Conservation (phyloP, 2,113 vertebrate genomes). For the Vulpes vulpes region DNA sequence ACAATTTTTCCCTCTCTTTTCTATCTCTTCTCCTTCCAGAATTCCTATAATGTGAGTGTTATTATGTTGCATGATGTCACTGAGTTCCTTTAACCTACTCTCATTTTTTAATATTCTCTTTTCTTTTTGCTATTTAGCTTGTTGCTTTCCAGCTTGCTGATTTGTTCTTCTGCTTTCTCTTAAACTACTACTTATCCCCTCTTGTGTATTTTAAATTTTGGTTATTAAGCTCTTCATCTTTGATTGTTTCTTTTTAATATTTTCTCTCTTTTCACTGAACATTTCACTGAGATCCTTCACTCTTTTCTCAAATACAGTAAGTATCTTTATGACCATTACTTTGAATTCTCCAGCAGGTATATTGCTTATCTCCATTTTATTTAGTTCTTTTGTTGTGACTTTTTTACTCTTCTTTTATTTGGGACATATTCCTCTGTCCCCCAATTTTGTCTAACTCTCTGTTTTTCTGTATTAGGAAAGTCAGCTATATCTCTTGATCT, state of each 20-base stretch:
- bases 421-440: background rate
- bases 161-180: too few relatives aligned
- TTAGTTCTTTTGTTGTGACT: background rate
- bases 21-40: too few relatives aligned
- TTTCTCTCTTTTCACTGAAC: background rate
- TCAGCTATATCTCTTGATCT: background rate
- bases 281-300: background rate
- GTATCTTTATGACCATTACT: background rate
- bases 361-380: background rate
- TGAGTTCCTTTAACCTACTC: too few relatives aligned
- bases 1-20: too few relatives aligned
- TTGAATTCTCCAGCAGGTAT: background rate
- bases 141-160: too few relatives aligned
- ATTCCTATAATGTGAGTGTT: too few relatives aligned
- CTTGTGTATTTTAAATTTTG: background rate
- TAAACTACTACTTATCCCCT: too few relatives aligned
- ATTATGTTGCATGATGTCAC: too few relatives aligned
- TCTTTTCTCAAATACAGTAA: background rate
- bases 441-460: background rate
- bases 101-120: too few relatives aligned
- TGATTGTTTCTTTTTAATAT: background rate
- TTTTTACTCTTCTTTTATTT: background rate
- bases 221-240: background rate
- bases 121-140: too few relatives aligned
- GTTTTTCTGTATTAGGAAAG: background rate